These are phyloP conservation scores for Camponotus fellah DNA, from an alignment of 2,888 invertebrate species.

Conservation along the genomic window DNA sequence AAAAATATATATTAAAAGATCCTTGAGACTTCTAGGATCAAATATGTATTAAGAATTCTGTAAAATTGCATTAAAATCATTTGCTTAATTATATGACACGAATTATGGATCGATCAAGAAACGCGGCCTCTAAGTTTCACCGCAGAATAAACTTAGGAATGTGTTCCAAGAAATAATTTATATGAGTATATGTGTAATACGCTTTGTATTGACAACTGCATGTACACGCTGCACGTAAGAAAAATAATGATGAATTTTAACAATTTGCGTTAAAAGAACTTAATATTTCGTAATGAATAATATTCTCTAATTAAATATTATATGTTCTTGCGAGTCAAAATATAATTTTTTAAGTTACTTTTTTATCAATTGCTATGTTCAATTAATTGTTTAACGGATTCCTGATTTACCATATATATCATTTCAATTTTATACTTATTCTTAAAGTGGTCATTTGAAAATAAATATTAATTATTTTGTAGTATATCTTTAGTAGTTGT, in stretches of 20 bases:
- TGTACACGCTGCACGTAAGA: not conserved
- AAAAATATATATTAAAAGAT: not conserved
- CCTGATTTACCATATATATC: not conserved
- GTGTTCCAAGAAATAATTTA: slow-evolving; percentile 22
- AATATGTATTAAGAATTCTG: not conserved
- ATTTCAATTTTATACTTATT: slow-evolving; percentile 3
- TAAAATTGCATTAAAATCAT: not conserved
- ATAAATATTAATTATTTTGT: not conserved
- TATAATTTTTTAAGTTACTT: not conserved
- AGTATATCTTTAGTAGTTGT: not conserved
- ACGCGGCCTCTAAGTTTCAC: not conserved
- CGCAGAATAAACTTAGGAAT: not conserved
- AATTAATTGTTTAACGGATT: slow-evolving; percentile 6
- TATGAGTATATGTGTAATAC: not conserved
- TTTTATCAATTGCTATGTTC: not conserved
- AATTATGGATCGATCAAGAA: slow-evolving; percentile 34
- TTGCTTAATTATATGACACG: not conserved
- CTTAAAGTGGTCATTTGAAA: not conserved
- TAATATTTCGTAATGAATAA: not conserved
- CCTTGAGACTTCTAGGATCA: not conserved
- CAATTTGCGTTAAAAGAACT: not conserved
- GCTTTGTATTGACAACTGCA: slow-evolving; percentile 14
- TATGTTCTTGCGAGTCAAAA: not conserved
- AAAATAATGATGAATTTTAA: slow-evolving; percentile 6
- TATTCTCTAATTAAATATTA: slow-evolving; percentile 7